Conservation (phyloP, 1,140 invertebrate genomes). For the Melipona quadrifasciata region DNA sequence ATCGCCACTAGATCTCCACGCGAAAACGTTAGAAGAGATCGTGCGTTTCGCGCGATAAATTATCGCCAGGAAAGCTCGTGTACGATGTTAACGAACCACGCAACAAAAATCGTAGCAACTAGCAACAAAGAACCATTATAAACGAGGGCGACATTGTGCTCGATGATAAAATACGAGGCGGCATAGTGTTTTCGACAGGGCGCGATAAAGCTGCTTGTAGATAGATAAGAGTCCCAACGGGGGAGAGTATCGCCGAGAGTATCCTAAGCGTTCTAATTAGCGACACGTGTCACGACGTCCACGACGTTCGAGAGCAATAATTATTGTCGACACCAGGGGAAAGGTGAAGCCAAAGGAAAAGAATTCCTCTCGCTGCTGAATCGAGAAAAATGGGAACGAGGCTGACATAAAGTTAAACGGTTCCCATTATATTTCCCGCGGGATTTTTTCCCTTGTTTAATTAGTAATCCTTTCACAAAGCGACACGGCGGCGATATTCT, state of each 20-base stretch:
- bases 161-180: constrained; percentile 27
- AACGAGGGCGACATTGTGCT: constrained; percentile 27
- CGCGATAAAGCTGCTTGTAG: constrained; percentile 46
- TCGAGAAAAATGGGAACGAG: background rate
- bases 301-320: constrained; percentile 2
- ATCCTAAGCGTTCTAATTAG: constrained; percentile 31
- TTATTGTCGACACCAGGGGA: background rate
- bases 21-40: background rate
- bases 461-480: background rate
- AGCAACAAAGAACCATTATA: constrained; percentile 47
- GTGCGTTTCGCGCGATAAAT: constrained; percentile 18
- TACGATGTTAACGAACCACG: background rate
- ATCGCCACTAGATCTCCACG: background rate
- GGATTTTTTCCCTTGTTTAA: background rate
- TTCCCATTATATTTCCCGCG: background rate
- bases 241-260: background rate
- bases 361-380: background rate
- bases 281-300: constrained; percentile 31
- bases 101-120: background rate
- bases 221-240: constrained; percentile 12
- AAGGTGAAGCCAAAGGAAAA: background rate
- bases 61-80: background rate
- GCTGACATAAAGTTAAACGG: no score
- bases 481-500: background rate
- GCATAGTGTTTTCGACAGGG: constrained; percentile 30